These are phyloP conservation scores for Eristalis tenax DNA, from an alignment of 2,888 invertebrate species.

Conservation along the genomic window DNA sequence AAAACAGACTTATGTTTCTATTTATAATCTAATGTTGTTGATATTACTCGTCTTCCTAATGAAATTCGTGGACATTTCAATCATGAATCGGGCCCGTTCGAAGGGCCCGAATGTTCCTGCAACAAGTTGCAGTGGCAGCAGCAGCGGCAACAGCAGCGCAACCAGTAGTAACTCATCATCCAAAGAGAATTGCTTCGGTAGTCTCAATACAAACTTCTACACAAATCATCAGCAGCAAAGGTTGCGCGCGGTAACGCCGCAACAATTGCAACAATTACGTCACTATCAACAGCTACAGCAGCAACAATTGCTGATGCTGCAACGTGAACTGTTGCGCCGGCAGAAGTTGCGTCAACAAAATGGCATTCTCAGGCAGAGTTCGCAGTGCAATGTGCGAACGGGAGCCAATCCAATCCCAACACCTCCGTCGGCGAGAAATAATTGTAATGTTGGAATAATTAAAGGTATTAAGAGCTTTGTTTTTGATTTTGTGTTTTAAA, in stretches of 20 bases:
- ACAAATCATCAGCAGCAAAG: constrained; percentile 23
- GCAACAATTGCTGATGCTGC: constrained; percentile 80
- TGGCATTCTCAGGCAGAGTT: constrained; percentile 62
- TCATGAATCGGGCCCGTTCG: constrained; percentile 76
- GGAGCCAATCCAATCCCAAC: constrained; percentile 29
- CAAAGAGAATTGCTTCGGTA: constrained; percentile 76
- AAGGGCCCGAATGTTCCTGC: constrained; percentile 76
- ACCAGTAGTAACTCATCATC: constrained; percentile 75
- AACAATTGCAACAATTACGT: constrained; percentile 84
- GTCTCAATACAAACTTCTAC: constrained; percentile 19
- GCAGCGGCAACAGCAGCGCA: constrained; percentile 76
- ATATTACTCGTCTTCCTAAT: constrained; percentile 80
- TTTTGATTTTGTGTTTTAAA: constrained; percentile 34
- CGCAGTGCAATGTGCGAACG: constrained; percentile 35
- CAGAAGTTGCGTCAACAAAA: constrained; percentile 80
- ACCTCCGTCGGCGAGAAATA: constrained; percentile 36
- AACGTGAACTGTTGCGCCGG: constrained; percentile 80
- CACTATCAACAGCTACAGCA: constrained; percentile 80
- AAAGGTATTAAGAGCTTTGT: constrained; percentile 60
- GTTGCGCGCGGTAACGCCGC: constrained; percentile 81
- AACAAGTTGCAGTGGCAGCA: constrained; percentile 75
- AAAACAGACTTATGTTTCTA: constrained; percentile 72
- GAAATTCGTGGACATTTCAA: constrained; percentile 81
- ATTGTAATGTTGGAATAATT: constrained; percentile 55
- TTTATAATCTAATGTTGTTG: constrained; percentile 80